A percentile compares a stretch with the other conserved stretches of the same genome.
Conservation (phyloP, 2,888 invertebrate genomes). For the Orthosia gothica region DNA sequence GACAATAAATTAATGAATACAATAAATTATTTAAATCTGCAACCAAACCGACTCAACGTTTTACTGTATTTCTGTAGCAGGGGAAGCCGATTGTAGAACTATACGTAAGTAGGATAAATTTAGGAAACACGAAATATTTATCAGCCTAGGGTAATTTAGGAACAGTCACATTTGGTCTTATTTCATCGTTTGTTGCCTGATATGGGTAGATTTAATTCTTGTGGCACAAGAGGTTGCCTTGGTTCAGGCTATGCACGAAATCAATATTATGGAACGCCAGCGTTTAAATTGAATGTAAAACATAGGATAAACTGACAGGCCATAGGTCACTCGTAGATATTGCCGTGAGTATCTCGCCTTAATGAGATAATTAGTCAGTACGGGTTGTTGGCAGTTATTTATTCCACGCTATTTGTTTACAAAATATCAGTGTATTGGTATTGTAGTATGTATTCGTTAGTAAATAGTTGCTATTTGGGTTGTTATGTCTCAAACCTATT, state of each 20-base stretch:
- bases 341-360: slow-evolving; percentile 1
- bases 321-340: slow-evolving; percentile 20
- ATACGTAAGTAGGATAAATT: too few relatives aligned
- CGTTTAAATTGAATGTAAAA: slow-evolving; percentile 16
- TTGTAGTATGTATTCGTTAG: not conserved
- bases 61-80: not conserved
- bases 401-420: slow-evolving; percentile 34
- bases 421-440: not conserved
- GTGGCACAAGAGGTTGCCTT: not conserved
- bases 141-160: too few relatives aligned
- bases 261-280: not conserved
- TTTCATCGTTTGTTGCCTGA: too few relatives aligned
- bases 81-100: too few relatives aligned
- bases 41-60: not conserved
- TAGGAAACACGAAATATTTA: too few relatives aligned
- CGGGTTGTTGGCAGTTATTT: slow-evolving; percentile 17
- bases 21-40: too few relatives aligned
- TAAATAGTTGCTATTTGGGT: not conserved
- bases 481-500: not conserved
- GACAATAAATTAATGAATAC: too few relatives aligned
- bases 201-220: not conserved
- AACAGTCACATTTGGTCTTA: too few relatives aligned
- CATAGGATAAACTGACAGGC: slow-evolving; percentile 19
- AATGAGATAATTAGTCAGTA: slow-evolving; percentile 3
- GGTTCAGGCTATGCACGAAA: not conserved